These are phyloP conservation scores for Spea bombifrons DNA, from an alignment of 2,113 vertebrate species.

Conservation along the genomic window DNA sequence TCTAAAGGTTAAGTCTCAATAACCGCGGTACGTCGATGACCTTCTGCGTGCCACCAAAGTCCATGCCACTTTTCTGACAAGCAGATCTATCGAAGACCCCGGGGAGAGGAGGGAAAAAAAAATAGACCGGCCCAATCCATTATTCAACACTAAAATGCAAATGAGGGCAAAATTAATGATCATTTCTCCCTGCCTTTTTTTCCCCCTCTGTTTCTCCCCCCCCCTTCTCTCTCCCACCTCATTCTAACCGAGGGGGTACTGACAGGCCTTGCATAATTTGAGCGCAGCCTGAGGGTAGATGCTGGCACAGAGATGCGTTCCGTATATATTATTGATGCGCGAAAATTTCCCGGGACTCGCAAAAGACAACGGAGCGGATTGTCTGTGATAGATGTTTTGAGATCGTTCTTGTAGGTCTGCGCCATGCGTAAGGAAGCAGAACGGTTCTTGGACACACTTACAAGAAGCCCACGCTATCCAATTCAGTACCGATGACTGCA, in stretches of 20 bases:
- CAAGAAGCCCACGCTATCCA: no score
- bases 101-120: conserved; percentile 57
- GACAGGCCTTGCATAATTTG: conserved; percentile 74
- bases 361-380: conserved; percentile 22
- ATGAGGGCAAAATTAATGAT: conserved; percentile 68
- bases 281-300: conserved; percentile 74
- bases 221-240: conserved; percentile 45
- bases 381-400: not conserved
- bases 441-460: no score
- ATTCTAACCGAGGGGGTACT: conserved; percentile 58
- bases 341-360: conserved; percentile 42
- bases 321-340: conserved; percentile 76
- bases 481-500: no score
- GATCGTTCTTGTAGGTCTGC: not conserved
- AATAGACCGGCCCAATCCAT: conserved; percentile 65
- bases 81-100: conserved; percentile 59
- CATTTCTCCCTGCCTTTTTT: conserved; percentile 5
- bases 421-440: not conserved
- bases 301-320: conserved; percentile 63
- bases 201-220: not conserved
- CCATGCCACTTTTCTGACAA: conserved; percentile 31
- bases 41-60: not conserved
- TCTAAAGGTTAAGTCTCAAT: not conserved
- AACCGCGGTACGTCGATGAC: not conserved
- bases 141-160: conserved; percentile 75